Evolutionary conservation across 2,888 invertebrate genomes (phyloP).

Genomic region (Euspilapteryx auroguttella): DNA sequence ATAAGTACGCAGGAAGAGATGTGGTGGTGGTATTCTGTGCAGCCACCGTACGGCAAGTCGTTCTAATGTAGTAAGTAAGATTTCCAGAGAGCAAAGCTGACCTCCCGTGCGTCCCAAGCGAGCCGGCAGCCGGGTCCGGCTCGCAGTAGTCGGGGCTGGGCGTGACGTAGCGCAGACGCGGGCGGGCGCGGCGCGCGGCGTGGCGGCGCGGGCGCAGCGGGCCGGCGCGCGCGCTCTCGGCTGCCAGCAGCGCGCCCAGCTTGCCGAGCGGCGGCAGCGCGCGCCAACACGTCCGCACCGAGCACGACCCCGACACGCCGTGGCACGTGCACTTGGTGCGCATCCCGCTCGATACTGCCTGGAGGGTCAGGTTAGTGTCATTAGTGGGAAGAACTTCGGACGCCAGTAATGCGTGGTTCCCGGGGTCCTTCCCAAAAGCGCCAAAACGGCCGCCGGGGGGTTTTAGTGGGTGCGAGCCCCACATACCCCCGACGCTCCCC

Average conservation of each 20-base stretch:
- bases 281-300: slow-evolving; percentile 81
- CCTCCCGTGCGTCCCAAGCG: slow-evolving; percentile 78
- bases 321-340: slow-evolving; percentile 78
- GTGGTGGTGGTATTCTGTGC: too few species aligned
- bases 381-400: too few species aligned
- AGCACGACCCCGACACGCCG: slow-evolving; percentile 83
- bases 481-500: too few species aligned
- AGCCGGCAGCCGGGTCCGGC: slow-evolving; percentile 71
- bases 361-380: slow-evolving; percentile 8
- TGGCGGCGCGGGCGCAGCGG: slow-evolving; percentile 30
- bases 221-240: slow-evolving; percentile 38
- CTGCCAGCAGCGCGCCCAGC: slow-evolving; percentile 47
- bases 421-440: too few species aligned
- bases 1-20: too few species aligned
- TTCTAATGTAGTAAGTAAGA: too few species aligned
- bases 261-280: slow-evolving; percentile 64
- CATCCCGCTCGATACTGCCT: slow-evolving; percentile 64
- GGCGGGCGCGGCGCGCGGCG: slow-evolving; percentile 34
- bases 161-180: slow-evolving; percentile 73
- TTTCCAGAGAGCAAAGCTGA: too few species aligned
- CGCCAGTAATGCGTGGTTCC: too few species aligned
- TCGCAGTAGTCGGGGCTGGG: slow-evolving; percentile 85
- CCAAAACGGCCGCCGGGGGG: too few species aligned
- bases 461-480: too few species aligned
- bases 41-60: too few species aligned